Conservation (phyloP, 2,888 invertebrate genomes). For the Phengaris arion region DNA sequence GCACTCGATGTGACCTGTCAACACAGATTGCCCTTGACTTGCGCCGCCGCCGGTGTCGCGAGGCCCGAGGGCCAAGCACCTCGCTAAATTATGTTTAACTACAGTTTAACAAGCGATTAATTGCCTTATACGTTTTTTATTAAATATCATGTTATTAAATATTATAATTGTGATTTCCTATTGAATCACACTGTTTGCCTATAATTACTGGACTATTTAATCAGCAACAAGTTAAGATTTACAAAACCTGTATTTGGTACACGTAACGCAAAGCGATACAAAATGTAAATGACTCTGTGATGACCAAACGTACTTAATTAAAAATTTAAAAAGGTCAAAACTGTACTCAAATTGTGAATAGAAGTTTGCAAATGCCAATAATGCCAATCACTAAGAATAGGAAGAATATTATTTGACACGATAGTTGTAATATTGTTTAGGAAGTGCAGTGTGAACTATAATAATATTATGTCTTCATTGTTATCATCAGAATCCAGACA, state of each 20-base stretch:
- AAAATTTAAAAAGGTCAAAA: too few relatives aligned
- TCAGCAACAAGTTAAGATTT: not conserved
- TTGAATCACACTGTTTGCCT: not conserved
- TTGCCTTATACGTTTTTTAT: not conserved
- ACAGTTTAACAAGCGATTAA: not conserved
- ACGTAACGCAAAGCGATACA: not conserved
- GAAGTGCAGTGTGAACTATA: not conserved
- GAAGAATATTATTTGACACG: too few relatives aligned
- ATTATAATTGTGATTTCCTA: not conserved
- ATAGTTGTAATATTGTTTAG: too few relatives aligned
- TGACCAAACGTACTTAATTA: too few relatives aligned
- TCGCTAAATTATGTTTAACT: conserved; percentile 32
- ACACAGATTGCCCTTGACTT: conserved; percentile 62
- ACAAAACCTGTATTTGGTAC: not conserved
- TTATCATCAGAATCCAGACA: not conserved
- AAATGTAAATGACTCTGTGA: too few relatives aligned
- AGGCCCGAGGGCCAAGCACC: conserved; percentile 59
- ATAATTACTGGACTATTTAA: not conserved
- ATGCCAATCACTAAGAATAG: too few relatives aligned
- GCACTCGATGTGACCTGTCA: conserved; percentile 49
- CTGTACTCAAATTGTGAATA: too few relatives aligned
- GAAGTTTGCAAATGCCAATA: too few relatives aligned
- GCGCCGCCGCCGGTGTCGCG: conserved; percentile 45
- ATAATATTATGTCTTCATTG: not conserved
- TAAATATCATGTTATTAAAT: not conserved